Evolutionary conservation across 2,113 vertebrate genomes (phyloP), one percentile per base, ranked within the genome.

Genomic region (Vidua macroura): DNA sequence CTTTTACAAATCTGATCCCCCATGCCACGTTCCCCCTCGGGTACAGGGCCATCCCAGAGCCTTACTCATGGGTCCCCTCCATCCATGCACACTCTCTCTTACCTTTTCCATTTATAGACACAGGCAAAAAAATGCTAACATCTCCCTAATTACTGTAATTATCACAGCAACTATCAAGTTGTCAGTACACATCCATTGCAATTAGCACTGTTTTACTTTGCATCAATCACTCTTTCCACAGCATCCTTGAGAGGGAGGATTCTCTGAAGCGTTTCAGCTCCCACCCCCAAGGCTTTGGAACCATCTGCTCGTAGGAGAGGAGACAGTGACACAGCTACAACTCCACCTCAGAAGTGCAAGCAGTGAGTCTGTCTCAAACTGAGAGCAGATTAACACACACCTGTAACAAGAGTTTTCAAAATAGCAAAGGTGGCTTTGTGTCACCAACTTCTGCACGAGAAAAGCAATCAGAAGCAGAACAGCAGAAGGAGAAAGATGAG

Each of bases 101-200:
- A 86, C 59, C 64, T 90, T 90, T 84, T 83, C 92, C 86, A 96
- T 92, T 94, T 97, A 95, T 92, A 96, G 88, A 92, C 69, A 39
- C 18, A 2, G 35, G 25, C 16, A 23, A 56, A 83, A 91, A 93
- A 86, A 75, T 9, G 66, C 72, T 44, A 93, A 44, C 77, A 79
- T 93, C 74, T 79, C 69, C 56, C 76, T 96, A 96, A 97, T 97
- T 94, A 94, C 96, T 76, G 90, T 95, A 97, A 96, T 95, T 90
- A 97, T 94, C 92, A 66, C 83, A 72, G 94, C 92, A 97, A 96
- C 90, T 83, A 96, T 96, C 96, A 95, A 96, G 94, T 95, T 97
- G 95, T 96, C 96, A 97, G 93, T 95, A 95, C 94, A 92, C 80
- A 96, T 96, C 94, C 88, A 97, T 84, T 82, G 95, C 96, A 96